Conservation (phyloP, 2,888 invertebrate species). For the Lobophora halterata region DNA sequence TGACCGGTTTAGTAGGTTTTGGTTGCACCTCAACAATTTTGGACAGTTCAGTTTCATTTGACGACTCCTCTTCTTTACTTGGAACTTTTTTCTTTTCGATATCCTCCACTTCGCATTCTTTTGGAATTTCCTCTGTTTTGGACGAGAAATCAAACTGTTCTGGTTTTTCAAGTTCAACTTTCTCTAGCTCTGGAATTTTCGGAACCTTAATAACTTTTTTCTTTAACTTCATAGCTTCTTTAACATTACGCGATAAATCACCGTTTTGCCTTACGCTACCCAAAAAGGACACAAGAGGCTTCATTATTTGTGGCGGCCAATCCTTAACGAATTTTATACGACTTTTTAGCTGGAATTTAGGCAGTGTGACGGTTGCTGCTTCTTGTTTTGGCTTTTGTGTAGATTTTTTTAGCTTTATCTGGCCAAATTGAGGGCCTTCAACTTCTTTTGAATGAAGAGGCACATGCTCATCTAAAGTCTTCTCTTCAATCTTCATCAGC, state of each 20-base stretch:
- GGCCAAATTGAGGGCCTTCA: slow-evolving; percentile 82
- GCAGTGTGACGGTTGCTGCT: slow-evolving; percentile 64
- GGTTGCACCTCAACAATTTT: neutral
- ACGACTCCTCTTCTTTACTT: neutral
- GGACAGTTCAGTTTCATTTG: neutral
- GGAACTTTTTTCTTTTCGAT: slow-evolving; percentile 22
- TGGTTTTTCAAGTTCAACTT: slow-evolving; percentile 75
- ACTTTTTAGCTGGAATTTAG: slow-evolving; percentile 86
- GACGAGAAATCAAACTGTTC: slow-evolving; percentile 47
- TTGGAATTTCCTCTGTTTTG: slow-evolving; percentile 16
- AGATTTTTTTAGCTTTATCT: slow-evolving; percentile 85
- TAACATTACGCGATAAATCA: slow-evolving; percentile 84
- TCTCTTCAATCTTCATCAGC: slow-evolving; percentile 81
- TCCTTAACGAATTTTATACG: slow-evolving; percentile 82
- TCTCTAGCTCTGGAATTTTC: slow-evolving; percentile 73
- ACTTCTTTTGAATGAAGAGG: slow-evolving; percentile 78
- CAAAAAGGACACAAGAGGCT: slow-evolving; percentile 75
- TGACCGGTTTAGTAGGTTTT: neutral
- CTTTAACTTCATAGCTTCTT: slow-evolving; percentile 83
- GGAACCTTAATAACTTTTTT: slow-evolving; percentile 79
- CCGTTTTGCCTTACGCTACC: slow-evolving; percentile 82
- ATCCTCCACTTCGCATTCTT: slow-evolving; percentile 38
- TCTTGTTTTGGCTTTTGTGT: slow-evolving; percentile 72
- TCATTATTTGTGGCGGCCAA: slow-evolving; percentile 81
- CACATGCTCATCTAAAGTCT: slow-evolving; percentile 78